Conservation (phyloP, 2,888 invertebrate species). For the Platycheirus rosarum region DNA sequence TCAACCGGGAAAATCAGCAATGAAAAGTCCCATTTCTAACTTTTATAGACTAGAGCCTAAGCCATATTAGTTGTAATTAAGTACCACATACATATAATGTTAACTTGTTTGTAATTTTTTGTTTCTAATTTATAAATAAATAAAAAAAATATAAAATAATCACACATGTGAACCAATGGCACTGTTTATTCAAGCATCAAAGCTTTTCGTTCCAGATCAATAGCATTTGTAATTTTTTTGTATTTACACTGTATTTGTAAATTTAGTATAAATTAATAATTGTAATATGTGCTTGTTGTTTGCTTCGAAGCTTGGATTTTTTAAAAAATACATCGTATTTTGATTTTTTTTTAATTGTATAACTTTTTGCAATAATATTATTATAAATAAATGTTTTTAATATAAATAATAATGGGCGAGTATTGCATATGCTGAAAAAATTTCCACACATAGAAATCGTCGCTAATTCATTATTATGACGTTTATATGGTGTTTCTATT, state of each 20-base stretch:
- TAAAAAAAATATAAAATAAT: not conserved
- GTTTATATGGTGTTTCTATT: no score
- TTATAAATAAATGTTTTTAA: conserved; percentile 54
- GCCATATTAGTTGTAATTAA: conserved; percentile 61
- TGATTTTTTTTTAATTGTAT: conserved; percentile 47
- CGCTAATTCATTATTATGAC: no score
- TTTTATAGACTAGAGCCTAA: conserved; percentile 54
- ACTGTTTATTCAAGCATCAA: conserved; percentile 15
- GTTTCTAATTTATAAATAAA: conserved; percentile 55
- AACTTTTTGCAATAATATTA: conserved; percentile 37
- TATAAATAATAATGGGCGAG: no score
- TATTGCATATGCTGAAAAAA: no score
- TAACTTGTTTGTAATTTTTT: conserved; percentile 63
- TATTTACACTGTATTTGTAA: no score
- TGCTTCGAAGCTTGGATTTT: no score
- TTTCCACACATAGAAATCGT: no score
- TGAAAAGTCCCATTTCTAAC: conserved; percentile 70
- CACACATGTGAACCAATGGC: conserved; percentile 5
- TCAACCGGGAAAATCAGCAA: conserved; percentile 77
- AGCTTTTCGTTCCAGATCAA: conserved; percentile 45
- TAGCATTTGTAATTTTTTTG: conserved; percentile 46
- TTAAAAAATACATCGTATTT: no score
- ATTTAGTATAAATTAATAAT: no score
- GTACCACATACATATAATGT: conserved; percentile 26
- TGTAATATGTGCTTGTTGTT: conserved; percentile 38